These are phyloP conservation scores for Pleuronectes platessa DNA, from an alignment of 2,113 vertebrate species.

Conservation along the genomic window DNA sequence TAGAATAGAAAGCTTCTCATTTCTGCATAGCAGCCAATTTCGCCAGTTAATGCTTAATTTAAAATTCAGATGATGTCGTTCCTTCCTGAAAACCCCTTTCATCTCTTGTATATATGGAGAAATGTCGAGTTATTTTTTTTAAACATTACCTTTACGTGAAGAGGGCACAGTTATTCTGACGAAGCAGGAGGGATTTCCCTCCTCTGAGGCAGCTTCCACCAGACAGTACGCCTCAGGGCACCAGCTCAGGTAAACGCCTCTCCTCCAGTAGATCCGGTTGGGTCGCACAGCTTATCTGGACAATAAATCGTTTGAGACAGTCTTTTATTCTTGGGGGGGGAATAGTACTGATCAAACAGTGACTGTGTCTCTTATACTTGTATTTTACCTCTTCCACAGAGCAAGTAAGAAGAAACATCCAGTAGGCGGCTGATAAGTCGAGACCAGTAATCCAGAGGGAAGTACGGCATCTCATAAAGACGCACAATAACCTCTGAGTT, in stretches of 20 bases:
- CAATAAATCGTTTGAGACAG: not conserved
- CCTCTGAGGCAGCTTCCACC: conserved; percentile 87
- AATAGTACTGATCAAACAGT: not conserved
- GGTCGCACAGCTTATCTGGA: conserved; percentile 86
- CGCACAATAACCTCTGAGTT: conserved; percentile 94
- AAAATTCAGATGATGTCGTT: too few relatives aligned
- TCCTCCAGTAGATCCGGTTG: conserved; percentile 94
- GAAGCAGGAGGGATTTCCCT: conserved; percentile 86
- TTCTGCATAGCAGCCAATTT: too few relatives aligned
- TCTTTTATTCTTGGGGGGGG: not conserved
- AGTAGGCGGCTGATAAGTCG: conserved; percentile 93
- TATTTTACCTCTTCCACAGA: conserved; percentile 88
- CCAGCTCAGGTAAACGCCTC: conserved; percentile 96
- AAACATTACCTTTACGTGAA: conserved; percentile 89
- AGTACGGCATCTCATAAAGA: conserved; percentile 96
- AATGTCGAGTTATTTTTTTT: too few relatives aligned
- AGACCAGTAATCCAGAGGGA: conserved; percentile 98
- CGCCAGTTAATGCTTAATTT: too few relatives aligned
- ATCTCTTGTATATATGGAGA: too few relatives aligned
- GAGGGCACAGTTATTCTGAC: conserved; percentile 94
- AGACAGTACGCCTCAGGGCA: conserved; percentile 94
- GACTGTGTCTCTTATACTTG: not conserved
- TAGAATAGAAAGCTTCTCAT: too few relatives aligned
- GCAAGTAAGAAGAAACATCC: conserved; percentile 91
- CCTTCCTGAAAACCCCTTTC: too few relatives aligned